Evolutionary conservation across 2,797 vertebrate genomes (phyloP), one percentile per base, ranked within the genome.

Genomic region (Cetoscarus ocellatus): DNA sequence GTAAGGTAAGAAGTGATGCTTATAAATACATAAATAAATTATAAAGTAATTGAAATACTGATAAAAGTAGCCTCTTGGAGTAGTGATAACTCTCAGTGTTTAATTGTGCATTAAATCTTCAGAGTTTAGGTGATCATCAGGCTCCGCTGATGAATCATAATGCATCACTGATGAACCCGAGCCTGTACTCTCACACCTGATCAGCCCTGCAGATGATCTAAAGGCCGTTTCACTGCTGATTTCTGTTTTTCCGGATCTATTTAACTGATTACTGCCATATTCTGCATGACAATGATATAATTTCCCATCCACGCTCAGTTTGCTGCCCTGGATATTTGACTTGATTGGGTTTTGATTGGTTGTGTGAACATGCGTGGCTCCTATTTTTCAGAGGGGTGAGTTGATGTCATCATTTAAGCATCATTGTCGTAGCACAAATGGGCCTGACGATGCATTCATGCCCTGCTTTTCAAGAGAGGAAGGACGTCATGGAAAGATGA

Each of bases 301-400:
- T 85, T 85, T 81, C 42, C 45, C 40, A 74, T 65, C 54, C 61
- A 77, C 13, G 11, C 67, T 80, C 65, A 65, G 86, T 84, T 80
- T 76, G 39, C 60, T 51, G 10, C 55, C 34, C 40, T 75, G 52
- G 64, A 81, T 80, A 83, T 75, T 77, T 45, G 38, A 57, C 61
- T 89, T 77, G 86, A 80, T 90, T 62, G 54, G 51, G 51, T 77
- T 80, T 81, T 79, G 76, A 86, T 87, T 88, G 82, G 85, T 83
- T 73, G 62, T 68, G 70, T 68, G 73, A 86, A 77, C 67, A 79
- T 18, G 63, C 14, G 5, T 18, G 0, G 35, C 45, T 44, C 44
- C 57, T 52, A 59, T 72, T 62, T n/a, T 82, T 77, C 65, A 71
- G 64, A 51, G 57, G 59, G 63, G 61, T 65, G 67, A 77, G 85